Conservation (phyloP, 2,888 invertebrate species). For the Hipparchia semele region DNA sequence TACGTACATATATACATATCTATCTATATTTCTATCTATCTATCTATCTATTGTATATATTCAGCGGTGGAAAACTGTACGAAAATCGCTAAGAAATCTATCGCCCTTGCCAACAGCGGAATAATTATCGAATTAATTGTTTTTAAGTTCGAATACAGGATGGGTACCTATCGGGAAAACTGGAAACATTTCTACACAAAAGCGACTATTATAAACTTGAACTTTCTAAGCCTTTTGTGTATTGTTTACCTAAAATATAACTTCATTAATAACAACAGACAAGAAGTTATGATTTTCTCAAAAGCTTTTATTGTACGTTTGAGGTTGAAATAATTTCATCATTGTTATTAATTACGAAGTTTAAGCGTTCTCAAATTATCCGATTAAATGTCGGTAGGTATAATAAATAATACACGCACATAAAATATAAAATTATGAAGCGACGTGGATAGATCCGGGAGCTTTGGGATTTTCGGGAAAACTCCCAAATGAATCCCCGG, state of each 20-base stretch:
- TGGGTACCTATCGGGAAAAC: background rate
- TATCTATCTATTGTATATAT: too few relatives aligned
- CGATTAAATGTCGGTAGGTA: background rate
- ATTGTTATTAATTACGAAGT: background rate
- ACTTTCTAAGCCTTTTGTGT: slow-evolving; percentile 11
- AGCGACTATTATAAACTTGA: slow-evolving; percentile 9
- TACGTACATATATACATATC: too few relatives aligned
- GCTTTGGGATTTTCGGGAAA: too few relatives aligned
- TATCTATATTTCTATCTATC: too few relatives aligned
- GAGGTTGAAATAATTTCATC: background rate
- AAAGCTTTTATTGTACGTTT: background rate
- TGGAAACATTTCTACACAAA: background rate
- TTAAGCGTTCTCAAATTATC: background rate
- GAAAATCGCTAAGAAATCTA: too few relatives aligned
- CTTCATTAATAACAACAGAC: slow-evolving; percentile 1
- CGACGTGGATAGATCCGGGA: too few relatives aligned
- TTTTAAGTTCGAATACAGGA: background rate
- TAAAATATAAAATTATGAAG: too few relatives aligned
- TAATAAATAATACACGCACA: too few relatives aligned
- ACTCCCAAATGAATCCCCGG: too few relatives aligned
- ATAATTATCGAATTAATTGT: slow-evolving; percentile 3
- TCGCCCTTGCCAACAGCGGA: background rate
- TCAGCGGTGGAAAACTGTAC: too few relatives aligned
- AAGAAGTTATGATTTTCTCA: slow-evolving; percentile 8
- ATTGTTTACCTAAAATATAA: slow-evolving; percentile 7